Base-by-base conservation (phyloP, 23 tunicate species). In the Aplidium turbinatum region DNA sequence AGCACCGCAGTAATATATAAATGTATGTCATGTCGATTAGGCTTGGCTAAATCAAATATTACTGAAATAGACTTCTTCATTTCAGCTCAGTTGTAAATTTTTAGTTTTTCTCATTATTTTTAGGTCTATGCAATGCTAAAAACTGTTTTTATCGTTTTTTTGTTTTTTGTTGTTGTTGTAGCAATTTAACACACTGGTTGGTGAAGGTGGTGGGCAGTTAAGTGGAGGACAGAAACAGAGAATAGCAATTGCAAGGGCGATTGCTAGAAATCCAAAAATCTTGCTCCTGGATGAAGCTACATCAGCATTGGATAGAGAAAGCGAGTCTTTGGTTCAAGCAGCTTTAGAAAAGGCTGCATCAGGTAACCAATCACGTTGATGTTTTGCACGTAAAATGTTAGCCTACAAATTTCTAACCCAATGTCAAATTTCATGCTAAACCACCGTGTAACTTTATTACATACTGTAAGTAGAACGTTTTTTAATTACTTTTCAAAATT, bases 201-300 rank as follows among this genome's bases (percentile, higher is more conserved):
- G 99, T 11, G 99, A 95, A 84, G 80, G 99, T n/a, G 99, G 99
- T 21, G 93, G 92, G 0, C 95, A 92, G 58, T 58, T 95, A 82
- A 89, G 96, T 47, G 99, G 99, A 45, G 99, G 99, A 53, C 96
- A 95, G 68, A 95, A 95, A 48, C 99, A 95, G 38, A 68, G 99
- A 72, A 91, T 95, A n/a, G 99, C 99, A 0, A 95, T 95, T 38
- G 99, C 99, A 16, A 56, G 99, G 34, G 99, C 99, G 21, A 92
- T 95, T 45, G 96, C 79, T 34, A 72, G 92, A 31, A 94, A 95
- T 73, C 99, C 99, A 2, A 95, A 84, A 70, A 78, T 95, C 30
- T 72, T 95, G 53, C 80, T 95, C 27, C 60, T 95, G 54, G 99
- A 95, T 60, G 99, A 95, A 84, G 99, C 99, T 16, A 95, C 99